phyloP scores from a whole-genome alignment of 1,140 invertebrate genomes.

The Hesperophylax magnus region DNA sequence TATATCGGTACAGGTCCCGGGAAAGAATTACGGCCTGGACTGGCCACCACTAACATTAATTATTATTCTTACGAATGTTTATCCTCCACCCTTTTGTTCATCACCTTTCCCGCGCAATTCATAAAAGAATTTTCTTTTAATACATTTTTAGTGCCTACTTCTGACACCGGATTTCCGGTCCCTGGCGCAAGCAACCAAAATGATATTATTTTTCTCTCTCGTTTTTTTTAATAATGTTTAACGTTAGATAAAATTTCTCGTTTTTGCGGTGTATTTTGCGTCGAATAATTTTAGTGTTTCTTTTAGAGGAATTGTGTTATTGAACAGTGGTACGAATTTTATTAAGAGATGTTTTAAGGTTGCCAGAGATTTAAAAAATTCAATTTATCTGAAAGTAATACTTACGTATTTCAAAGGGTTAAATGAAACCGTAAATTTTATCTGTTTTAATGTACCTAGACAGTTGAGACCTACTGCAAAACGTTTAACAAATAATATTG shows the following conservation, averaged over 20 bases:
- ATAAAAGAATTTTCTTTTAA: neutral
- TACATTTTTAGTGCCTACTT: constrained; percentile 9
- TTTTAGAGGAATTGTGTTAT: neutral
- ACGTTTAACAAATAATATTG: too few relatives aligned
- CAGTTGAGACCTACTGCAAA: too few relatives aligned
- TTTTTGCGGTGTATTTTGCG: neutral
- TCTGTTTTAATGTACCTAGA: too few relatives aligned
- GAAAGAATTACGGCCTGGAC: constrained; percentile 17
- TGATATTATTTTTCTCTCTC: neutral
- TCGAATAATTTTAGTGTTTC: neutral
- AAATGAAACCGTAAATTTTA: too few relatives aligned
- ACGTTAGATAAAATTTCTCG: neutral
- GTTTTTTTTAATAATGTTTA: neutral
- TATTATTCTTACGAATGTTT: constrained; percentile 13
- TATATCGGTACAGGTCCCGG: neutral
- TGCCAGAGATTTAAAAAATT: too few relatives aligned
- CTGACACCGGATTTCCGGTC: constrained; percentile 13
- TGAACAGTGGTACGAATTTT: too few relatives aligned
- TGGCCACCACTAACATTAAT: constrained; percentile 1
- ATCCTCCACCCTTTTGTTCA: constrained; percentile 21
- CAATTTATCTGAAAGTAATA: too few relatives aligned
- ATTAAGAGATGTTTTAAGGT: too few relatives aligned
- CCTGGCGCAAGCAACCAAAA: constrained; percentile 1
- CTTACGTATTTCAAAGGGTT: too few relatives aligned
- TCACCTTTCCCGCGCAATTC: constrained; percentile 18